phyloP scores from a whole-genome alignment of 2,113 vertebrate genomes.

The Rynchops niger region DNA sequence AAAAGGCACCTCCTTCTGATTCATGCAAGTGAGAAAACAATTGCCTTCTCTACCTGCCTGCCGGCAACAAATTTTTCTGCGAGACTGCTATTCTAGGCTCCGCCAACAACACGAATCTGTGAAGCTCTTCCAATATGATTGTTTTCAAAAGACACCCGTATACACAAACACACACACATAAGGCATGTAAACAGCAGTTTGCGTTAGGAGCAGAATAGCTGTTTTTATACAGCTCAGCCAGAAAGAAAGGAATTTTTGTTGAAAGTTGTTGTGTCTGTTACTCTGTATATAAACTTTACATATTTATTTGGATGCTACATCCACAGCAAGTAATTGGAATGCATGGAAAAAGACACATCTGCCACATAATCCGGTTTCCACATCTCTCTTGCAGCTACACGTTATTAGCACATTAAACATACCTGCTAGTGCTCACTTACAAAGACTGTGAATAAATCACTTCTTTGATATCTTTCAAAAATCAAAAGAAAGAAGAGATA shows the following conservation, averaged over 20 bases:
- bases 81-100: background rate
- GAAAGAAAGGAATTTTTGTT: background rate
- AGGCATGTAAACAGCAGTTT: background rate
- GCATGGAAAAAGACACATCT: background rate
- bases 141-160: background rate
- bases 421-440: background rate
- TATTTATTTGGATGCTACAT: background rate
- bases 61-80: background rate
- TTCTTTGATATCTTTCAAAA: background rate
- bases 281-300: background rate
- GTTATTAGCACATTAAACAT: background rate
- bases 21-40: background rate
- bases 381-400: background rate
- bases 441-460: background rate
- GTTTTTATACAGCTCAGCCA: background rate
- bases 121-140: background rate
- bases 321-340: background rate
- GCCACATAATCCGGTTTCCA: background rate
- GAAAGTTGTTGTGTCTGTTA: background rate
- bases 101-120: background rate
- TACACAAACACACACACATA: background rate
- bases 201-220: background rate
- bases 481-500: background rate
- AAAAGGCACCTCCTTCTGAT: background rate
- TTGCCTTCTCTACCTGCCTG: background rate